phyloP scores from a whole-genome alignment of 2,888 invertebrate genomes.

The Candidula unifasciata region DNA sequence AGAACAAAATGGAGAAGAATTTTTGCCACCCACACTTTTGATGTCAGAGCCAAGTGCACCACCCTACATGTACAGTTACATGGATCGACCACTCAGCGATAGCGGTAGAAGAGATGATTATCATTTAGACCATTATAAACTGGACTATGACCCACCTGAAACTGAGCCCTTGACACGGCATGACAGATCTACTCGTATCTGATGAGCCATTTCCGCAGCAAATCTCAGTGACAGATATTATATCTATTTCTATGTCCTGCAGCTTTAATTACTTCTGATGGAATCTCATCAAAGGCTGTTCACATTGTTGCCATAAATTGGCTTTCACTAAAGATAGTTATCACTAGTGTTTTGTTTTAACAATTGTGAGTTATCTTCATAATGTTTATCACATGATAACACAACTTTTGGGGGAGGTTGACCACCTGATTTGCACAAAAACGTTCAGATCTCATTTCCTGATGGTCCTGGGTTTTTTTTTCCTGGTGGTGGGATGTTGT shows the following conservation, averaged over 20 bases:
- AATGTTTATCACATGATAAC: too few relatives aligned
- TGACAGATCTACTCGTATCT: slow-evolving; percentile 56
- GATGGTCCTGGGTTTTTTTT: too few relatives aligned
- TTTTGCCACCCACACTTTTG: slow-evolving; percentile 49
- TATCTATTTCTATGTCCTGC: neutral
- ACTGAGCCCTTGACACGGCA: slow-evolving; percentile 55
- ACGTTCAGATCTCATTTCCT: too few relatives aligned
- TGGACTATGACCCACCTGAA: slow-evolving; percentile 57
- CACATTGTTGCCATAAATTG: neutral
- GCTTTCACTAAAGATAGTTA: neutral
- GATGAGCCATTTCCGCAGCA: neutral
- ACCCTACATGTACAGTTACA: slow-evolving; percentile 64
- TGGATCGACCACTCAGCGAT: slow-evolving; percentile 55
- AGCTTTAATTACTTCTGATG: neutral
- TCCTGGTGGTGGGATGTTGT: too few relatives aligned
- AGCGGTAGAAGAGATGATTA: slow-evolving; percentile 53
- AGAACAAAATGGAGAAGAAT: slow-evolving; percentile 56
- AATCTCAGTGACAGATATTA: too few relatives aligned
- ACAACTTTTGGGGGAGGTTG: too few relatives aligned
- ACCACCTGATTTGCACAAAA: too few relatives aligned
- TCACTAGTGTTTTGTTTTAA: too few relatives aligned
- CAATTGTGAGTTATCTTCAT: too few relatives aligned
- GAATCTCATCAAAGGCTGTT: too few relatives aligned
- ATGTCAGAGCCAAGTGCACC: slow-evolving; percentile 70
- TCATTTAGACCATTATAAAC: slow-evolving; percentile 64